Conservation (phyloP, 2,113 vertebrate genomes). For the Zosterops japonicus region DNA sequence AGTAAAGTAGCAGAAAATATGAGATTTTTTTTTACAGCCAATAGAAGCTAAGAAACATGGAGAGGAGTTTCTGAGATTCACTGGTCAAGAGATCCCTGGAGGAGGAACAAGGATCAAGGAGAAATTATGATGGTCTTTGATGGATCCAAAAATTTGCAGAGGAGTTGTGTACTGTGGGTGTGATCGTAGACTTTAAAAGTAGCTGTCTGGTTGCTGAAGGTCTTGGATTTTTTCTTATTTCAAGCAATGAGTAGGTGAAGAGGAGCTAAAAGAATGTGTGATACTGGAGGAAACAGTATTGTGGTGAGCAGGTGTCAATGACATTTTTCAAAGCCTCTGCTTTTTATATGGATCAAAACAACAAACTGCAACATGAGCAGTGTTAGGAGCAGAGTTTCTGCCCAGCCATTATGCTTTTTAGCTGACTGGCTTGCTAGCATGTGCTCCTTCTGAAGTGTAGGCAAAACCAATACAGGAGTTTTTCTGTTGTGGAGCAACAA, state of each 20-base stretch:
- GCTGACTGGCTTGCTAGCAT: background rate
- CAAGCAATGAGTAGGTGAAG: background rate
- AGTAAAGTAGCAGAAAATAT: background rate
- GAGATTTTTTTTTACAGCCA: background rate
- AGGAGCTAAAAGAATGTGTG: background rate
- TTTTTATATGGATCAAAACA: background rate
- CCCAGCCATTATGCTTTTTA: background rate
- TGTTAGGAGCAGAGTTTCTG: background rate
- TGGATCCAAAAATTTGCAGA: background rate
- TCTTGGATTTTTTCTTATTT: background rate
- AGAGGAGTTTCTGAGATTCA: background rate
- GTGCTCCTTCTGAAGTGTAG: background rate
- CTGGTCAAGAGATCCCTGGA: background rate
- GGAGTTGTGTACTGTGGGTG: background rate
- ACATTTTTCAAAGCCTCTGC: background rate
- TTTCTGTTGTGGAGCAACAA: background rate
- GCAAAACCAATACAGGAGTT: background rate
- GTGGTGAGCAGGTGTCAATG: background rate
- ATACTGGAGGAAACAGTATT: accelerated
- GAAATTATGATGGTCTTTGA: background rate
- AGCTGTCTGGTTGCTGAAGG: background rate
- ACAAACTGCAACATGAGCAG: background rate
- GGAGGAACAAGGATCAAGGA: background rate
- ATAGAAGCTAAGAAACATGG: background rate
- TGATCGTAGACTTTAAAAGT: background rate